Percentiles rank a stretch among this genome's conserved stretches.
Conservation (phyloP, 2,113 vertebrate species). For the Mystacornis crossleyi region DNA sequence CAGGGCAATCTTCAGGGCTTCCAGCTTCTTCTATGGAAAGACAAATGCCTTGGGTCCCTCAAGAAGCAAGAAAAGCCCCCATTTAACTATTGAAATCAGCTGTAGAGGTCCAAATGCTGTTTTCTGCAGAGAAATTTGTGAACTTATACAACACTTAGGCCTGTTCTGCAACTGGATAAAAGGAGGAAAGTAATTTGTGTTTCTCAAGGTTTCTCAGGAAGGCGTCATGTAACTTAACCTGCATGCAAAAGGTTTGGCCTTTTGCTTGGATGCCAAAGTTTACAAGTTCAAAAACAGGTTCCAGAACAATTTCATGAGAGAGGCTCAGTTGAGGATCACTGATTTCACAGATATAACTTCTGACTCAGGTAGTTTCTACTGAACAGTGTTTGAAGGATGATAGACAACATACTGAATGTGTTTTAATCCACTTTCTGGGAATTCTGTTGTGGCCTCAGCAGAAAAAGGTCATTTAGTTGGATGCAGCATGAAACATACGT, state of each 20-base stretch:
- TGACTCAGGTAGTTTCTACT: neutral
- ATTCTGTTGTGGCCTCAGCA: neutral
- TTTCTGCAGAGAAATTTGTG: neutral
- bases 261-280: neutral
- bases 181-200: accelerated
- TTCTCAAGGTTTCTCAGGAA: neutral
- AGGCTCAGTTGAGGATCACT: accelerated
- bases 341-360: neutral
- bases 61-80: neutral
- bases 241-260: neutral
- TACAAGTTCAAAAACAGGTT: neutral
- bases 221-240: accelerated
- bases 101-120: accelerated
- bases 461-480: neutral
- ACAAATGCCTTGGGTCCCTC: neutral
- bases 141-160: accelerated
- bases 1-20: neutral
- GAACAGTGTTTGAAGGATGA: neutral
- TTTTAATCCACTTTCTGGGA: neutral
- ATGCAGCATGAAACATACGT: accelerated
- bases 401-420: neutral
- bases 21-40: accelerated
- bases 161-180: neutral
- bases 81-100: neutral
- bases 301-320: neutral